phyloP scores from a whole-genome alignment of 2,888 invertebrate genomes.

The Drosophila sordidula region DNA sequence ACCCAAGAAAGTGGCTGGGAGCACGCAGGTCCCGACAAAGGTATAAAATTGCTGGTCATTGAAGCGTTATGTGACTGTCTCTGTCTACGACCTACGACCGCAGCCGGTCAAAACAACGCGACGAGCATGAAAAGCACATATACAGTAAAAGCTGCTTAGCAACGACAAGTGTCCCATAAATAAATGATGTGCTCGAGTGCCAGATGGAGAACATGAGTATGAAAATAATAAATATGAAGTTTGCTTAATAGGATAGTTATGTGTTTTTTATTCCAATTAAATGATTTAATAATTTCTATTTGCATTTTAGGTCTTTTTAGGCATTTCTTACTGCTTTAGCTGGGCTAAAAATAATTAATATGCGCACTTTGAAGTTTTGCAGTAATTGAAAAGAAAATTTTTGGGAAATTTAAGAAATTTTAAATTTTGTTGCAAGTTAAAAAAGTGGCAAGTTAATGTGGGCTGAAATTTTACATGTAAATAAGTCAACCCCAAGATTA shows the following conservation, averaged over 20 bases:
- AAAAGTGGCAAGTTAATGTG: slow-evolving; percentile 8
- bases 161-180: background rate
- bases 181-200: too few species aligned
- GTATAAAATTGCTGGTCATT: slow-evolving; percentile 23
- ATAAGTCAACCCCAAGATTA: slow-evolving; percentile 16
- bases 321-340: background rate
- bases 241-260: background rate
- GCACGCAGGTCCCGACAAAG: background rate
- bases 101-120: slow-evolving; percentile 6
- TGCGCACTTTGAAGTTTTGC: slow-evolving; percentile 11
- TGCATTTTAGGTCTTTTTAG: background rate
- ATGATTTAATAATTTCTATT: background rate
- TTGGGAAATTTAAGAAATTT: slow-evolving; percentile 12
- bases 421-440: slow-evolving; percentile 19
- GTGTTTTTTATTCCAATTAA: background rate
- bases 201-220: too few species aligned
- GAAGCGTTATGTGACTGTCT: slow-evolving; percentile 24
- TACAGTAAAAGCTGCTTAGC: slow-evolving; percentile 7
- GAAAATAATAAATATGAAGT: background rate
- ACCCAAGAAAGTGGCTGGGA: slow-evolving; percentile 43
- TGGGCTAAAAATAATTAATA: background rate
- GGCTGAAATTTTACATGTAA: slow-evolving; percentile 26
- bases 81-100: background rate
- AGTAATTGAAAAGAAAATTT: slow-evolving; percentile 28
- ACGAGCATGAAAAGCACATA: background rate